Evolutionary conservation across 2,113 vertebrate genomes (phyloP), one percentile per base, ranked within the genome.

Genomic region (Dryoscopus gambensis): DNA sequence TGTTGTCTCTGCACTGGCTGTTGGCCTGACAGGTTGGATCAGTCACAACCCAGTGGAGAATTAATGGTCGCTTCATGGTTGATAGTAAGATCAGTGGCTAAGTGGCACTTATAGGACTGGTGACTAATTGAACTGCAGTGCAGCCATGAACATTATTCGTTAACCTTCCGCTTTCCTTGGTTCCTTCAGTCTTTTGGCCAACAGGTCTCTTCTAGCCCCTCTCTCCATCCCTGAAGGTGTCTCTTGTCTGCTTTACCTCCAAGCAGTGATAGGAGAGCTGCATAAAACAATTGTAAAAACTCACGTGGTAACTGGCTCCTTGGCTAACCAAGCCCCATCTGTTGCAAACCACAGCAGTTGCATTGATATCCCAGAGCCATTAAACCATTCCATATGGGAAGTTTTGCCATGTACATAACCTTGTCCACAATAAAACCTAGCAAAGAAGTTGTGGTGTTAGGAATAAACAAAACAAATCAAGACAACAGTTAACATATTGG

Each of bases 341-440:
- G 75, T 22, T 92, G 73, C 68, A 83, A 82, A 84, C 71, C 23
- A 5, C 37, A 89, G 78, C 17, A 71, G 47, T 46, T 2, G 10
- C 47, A 76, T 8, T 76, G 87, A 73, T 91, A 87, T 73, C 65
- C 15, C 44, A 82, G 60, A 73, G 24, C n/a, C 30, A 74, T 84
- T 84, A 94, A 97, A 87, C 21, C 1, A 0, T 96, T 91, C 94
- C 90, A 86, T 75, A 75, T 76, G 68, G 83, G 59, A 69, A 44
- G 15, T 39, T 87, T 86, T 84, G 70, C 70, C 81, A 89, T 18
- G 13, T 87, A 59, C 21, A 60, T 63, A 94, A 78, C 76, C 79
- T 78, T 96, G 68, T 40, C 78, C 86, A 84, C 76, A 90, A 94
- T 62, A 94, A 94, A 97, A 83, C 11, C 33, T 79, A 49, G 71